phyloP scores from a whole-genome alignment of 2,888 invertebrate species.

The Andrena hattorfiana region DNA sequence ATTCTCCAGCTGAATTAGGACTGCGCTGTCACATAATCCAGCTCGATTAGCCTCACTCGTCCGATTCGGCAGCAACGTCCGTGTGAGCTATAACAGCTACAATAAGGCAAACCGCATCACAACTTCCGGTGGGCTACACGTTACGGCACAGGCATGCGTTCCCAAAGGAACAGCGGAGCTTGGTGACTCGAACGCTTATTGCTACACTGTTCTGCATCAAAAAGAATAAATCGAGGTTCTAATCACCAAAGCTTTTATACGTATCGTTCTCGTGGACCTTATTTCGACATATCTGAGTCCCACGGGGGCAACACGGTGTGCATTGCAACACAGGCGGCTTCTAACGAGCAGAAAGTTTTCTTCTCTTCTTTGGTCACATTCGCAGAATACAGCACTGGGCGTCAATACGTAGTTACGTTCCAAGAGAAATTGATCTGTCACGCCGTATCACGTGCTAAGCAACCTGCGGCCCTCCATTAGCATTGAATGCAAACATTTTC shows the following conservation, averaged over 20 bases:
- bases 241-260: neutral
- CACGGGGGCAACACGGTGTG: neutral
- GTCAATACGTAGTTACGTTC: neutral
- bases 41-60: constrained; percentile 48
- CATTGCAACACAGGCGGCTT: neutral
- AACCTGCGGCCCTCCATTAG: neutral
- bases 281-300: neutral
- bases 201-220: neutral
- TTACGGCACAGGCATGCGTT: constrained; percentile 46
- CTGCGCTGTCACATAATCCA: constrained; percentile 29
- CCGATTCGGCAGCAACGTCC: constrained; percentile 52
- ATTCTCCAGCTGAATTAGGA: neutral
- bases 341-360: neutral
- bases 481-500: constrained; percentile 16
- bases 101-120: constrained; percentile 64
- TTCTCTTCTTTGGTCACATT: neutral
- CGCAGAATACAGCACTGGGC: too few species aligned
- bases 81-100: constrained; percentile 51
- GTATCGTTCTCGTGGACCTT: neutral
- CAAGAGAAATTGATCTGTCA: neutral
- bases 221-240: constrained; percentile 10
- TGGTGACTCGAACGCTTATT: neutral
- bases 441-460: neutral
- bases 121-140: constrained; percentile 64
- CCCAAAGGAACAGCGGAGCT: constrained; percentile 36